These are phyloP conservation scores for Urocynchramus pylzowi DNA, from an alignment of 2,113 vertebrate species.

Conservation along the genomic window DNA sequence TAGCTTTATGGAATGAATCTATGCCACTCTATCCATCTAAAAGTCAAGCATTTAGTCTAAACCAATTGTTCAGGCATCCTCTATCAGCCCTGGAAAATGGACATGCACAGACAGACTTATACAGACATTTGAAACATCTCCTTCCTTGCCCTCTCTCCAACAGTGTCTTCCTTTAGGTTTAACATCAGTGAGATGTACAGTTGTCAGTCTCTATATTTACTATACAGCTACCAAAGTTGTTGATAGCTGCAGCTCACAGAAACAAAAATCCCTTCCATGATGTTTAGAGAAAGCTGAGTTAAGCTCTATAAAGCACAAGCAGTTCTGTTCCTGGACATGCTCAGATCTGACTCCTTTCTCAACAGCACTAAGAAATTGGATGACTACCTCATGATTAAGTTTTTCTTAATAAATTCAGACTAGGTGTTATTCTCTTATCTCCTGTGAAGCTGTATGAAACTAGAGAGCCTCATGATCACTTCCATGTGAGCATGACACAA, in stretches of 20 bases:
- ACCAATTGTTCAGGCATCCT: background rate
- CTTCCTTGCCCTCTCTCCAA: background rate
- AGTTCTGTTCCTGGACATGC: background rate
- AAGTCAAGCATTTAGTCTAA: background rate
- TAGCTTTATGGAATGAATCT: background rate
- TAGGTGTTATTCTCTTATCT: background rate
- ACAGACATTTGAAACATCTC: background rate
- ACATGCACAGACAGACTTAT: background rate
- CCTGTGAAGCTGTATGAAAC: background rate
- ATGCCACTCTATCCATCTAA: background rate
- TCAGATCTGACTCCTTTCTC: background rate
- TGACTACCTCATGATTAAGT: background rate
- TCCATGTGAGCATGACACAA: background rate
- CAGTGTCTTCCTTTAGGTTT: background rate
- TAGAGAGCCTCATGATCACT: background rate
- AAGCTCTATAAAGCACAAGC: background rate
- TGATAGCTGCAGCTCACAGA: background rate
- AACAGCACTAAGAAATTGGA: background rate
- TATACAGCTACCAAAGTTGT: background rate
- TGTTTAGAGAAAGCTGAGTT: background rate
- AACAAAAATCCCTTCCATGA: background rate
- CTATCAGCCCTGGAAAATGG: background rate
- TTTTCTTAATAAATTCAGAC: background rate
- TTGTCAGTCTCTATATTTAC: background rate
- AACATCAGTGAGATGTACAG: background rate